phyloP scores from a whole-genome alignment of 2,888 invertebrate species.

The Malthinus flaveolus region DNA sequence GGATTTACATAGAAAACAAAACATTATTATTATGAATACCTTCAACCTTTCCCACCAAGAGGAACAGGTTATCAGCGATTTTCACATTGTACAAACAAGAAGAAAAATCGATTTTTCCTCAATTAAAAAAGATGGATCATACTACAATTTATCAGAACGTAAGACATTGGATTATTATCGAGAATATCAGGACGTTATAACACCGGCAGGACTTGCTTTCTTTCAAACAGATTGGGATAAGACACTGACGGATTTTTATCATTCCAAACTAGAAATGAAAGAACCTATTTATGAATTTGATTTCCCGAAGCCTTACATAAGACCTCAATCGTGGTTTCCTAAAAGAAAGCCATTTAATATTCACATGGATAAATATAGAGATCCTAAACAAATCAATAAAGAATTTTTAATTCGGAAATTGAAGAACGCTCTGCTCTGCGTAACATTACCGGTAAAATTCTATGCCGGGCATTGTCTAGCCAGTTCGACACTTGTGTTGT shows the following conservation, averaged over 20 bases:
- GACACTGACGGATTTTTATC: constrained; percentile 79
- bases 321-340: constrained; percentile 84
- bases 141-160: constrained; percentile 63
- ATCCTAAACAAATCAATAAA: constrained; percentile 87
- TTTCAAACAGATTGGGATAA: constrained; percentile 92
- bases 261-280: constrained; percentile 65
- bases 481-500: no score
- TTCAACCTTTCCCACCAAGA: constrained; percentile 88
- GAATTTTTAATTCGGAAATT: constrained; percentile 83
- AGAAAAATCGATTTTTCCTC: constrained; percentile 67
- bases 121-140: constrained; percentile 54
- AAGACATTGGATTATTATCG: constrained; percentile 86
- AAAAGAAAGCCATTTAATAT: constrained; percentile 79
- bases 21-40: constrained; percentile 80
- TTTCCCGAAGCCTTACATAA: constrained; percentile 75
- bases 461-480: no score
- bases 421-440: no score
- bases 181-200: constrained; percentile 77
- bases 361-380: constrained; percentile 92
- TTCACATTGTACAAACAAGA: constrained; percentile 93
- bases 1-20: no score
- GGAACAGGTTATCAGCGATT: constrained; percentile 93
- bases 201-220: constrained; percentile 90
- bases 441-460: no score
- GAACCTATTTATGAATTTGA: constrained; percentile 90